Conservation (phyloP, 2,888 invertebrate species). For the Pimpla rufipes region DNA sequence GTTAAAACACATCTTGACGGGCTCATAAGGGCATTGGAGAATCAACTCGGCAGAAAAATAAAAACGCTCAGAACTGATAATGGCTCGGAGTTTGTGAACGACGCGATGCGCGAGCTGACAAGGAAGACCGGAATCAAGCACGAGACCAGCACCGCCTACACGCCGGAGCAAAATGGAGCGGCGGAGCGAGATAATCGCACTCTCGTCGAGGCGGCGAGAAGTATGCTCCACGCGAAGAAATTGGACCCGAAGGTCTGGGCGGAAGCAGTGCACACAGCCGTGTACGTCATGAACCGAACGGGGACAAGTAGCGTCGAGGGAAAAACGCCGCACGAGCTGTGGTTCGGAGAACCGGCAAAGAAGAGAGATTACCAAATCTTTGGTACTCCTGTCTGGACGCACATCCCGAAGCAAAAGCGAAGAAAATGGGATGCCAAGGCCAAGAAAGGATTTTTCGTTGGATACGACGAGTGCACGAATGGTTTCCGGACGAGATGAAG, state of each 20-base stretch:
- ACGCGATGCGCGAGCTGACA: constrained; percentile 26
- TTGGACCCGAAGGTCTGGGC: neutral
- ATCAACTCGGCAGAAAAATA: constrained; percentile 39
- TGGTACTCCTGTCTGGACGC: constrained; percentile 76
- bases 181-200: constrained; percentile 76
- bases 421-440: constrained; percentile 66
- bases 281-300: neutral
- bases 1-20: constrained; percentile 12
- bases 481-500: constrained; percentile 42
- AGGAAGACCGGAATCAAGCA: constrained; percentile 57
- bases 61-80: constrained; percentile 64
- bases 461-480: constrained; percentile 75
- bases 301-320: neutral
- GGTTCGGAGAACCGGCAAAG: neutral
- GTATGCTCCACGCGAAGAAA: neutral
- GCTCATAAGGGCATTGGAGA: constrained; percentile 32
- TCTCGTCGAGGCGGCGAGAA: constrained; percentile 64
- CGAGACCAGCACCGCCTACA: constrained; percentile 57
- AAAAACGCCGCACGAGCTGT: neutral
- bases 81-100: constrained; percentile 63
- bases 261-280: neutral
- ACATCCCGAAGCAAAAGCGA: constrained; percentile 77
- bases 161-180: constrained; percentile 68
- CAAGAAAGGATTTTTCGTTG: constrained; percentile 73
- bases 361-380: constrained; percentile 69